Conservation (phyloP, 2,113 vertebrate genomes). For the Empidonax alnorum region DNA sequence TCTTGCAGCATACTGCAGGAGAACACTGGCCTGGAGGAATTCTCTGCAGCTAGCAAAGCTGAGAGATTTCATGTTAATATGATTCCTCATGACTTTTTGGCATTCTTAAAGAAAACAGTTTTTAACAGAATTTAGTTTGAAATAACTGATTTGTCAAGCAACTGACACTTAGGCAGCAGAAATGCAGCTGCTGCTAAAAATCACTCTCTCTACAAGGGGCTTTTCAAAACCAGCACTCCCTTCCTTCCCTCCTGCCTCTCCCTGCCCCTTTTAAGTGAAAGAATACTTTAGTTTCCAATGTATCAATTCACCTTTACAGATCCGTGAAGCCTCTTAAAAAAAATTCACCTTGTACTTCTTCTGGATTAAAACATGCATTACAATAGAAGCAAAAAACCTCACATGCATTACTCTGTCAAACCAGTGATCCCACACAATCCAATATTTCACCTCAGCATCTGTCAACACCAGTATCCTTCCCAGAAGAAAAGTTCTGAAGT, state of each 20-base stretch:
- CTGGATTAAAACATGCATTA: not conserved
- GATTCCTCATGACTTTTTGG: not conserved
- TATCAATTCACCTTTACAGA: not conserved
- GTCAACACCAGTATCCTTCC: not conserved
- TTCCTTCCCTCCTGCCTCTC: not conserved
- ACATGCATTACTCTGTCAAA: not conserved
- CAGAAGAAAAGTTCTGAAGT: not conserved
- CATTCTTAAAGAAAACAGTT: not conserved
- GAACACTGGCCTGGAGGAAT: not conserved
- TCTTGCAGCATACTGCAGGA: not conserved
- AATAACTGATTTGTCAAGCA: not conserved
- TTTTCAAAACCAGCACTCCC: not conserved
- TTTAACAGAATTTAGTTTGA: not conserved
- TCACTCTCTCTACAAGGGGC: not conserved
- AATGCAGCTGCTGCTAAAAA: constrained; percentile 17
- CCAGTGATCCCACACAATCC: not conserved
- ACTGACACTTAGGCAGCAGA: not conserved
- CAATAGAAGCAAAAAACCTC: not conserved
- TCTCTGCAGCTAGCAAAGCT: not conserved
- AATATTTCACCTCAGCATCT: not conserved
- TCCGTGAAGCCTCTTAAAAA: not conserved
- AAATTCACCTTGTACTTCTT: not conserved
- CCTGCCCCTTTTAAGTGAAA: not conserved
- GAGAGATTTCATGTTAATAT: not conserved
- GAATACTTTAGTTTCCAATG: not conserved